phyloP scores from a whole-genome alignment of 2,113 vertebrate genomes.

The Pelodiscus sinensis region DNA sequence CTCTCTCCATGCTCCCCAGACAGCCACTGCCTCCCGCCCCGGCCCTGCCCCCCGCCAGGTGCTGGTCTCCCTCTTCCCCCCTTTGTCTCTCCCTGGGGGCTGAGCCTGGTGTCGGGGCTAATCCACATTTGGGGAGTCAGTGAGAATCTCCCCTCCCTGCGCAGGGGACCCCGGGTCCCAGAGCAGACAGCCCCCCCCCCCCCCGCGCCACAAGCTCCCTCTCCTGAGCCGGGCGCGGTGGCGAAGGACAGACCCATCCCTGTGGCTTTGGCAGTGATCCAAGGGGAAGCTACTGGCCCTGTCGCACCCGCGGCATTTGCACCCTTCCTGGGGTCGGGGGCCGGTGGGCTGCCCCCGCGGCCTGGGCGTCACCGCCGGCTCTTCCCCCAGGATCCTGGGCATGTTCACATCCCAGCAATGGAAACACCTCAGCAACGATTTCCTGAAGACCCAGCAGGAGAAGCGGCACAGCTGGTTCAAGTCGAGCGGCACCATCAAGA shows the following conservation, averaged over 20 bases:
- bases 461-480: constrained; percentile 99
- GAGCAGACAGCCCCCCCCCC: no score
- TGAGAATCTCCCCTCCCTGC: no score
- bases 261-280: not conserved
- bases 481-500: constrained; percentile 97
- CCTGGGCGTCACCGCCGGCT: rapidly evolving
- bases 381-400: constrained; percentile 88
- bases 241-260: not conserved
- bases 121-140: no score
- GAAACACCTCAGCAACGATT: constrained; percentile 99
- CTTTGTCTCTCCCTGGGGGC: no score
- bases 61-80: no score
- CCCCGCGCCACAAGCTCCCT: rapidly evolving
- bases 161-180: no score
- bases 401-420: constrained; percentile 99
- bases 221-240: not conserved
- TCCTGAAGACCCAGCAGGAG: constrained; percentile 97
- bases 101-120: no score
- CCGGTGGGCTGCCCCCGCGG: rapidly evolving
- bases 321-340: rapidly evolving
- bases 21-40: no score
- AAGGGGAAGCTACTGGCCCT: not conserved
- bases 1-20: no score
- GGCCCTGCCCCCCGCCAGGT: no score
- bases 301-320: not conserved